Evolutionary conservation across 1,140 invertebrate genomes (phyloP), one percentile per base, ranked within the genome.

Genomic region (Zaprionus davidi): DNA sequence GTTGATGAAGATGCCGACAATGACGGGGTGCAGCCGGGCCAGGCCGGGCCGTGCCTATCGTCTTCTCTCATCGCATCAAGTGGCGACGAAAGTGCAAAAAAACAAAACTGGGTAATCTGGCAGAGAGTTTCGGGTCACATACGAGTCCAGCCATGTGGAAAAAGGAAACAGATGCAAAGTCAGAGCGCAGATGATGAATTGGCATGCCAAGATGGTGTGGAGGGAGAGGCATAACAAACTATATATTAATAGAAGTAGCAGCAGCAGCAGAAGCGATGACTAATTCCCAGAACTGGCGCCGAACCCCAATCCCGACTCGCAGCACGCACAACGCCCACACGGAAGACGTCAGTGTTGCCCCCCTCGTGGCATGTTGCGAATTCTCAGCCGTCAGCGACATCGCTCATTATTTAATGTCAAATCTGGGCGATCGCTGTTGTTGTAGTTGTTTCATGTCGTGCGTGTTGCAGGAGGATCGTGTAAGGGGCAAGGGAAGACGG

Each of bases 331-430:
- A 74, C 57, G 72, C 72, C 67, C 53, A 75, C 67, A 41, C 36
- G n/a, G 6, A 38, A 65, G 34, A 56, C 7, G 41, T 9, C 41
- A 46, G 38, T 7, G 38, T 41, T 17, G n/a, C 41, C 41, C 49
- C 28, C 2, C 2, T 20, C 51, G 46, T 24, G 73, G 56, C 84
- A 87, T 79, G 75, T 90, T 88, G 85, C 85, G 85, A 88, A 90
- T 88, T 90, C 85, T 88, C 76, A 80, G 75, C 66, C 85, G 78
- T 88, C 85, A 88, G 84, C 72, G 57, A 81, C 76, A 90, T 85
- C 84, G 85, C 85, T 90, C 85, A 90, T 90, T 90, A 90, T 90
- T 90, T 90, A 90, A 90, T 90, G 85, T 90, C 85, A 90, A 90
- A 82, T 90, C 85, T 76, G 76, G 75, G 79, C 79, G 76, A 82